Percentiles rank a stretch among this genome's conserved stretches.
phyloP scores from a whole-genome alignment of 2,113 vertebrate species.

The Thomomys bottae region DNA sequence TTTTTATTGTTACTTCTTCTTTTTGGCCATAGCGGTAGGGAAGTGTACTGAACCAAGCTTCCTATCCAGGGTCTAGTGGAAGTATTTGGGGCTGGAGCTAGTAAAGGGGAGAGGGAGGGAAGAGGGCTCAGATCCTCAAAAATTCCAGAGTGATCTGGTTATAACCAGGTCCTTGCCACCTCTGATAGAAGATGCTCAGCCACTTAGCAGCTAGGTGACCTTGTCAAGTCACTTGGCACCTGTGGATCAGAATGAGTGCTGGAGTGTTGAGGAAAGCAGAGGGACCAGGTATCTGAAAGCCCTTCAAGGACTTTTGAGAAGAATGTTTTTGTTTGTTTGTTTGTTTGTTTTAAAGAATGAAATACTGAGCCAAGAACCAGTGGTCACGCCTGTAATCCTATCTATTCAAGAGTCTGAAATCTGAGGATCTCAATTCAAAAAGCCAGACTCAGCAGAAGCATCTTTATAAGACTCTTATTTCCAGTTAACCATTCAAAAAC shows the following conservation, averaged over 20 bases:
- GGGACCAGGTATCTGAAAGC: not conserved
- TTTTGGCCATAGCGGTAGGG: slow-evolving; percentile 81
- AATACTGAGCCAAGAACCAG: not conserved
- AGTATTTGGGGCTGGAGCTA: not conserved
- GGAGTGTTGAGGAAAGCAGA: not conserved
- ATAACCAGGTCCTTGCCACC: not conserved
- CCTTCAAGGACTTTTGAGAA: not conserved
- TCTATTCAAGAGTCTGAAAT: no score
- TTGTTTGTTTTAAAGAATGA: slow-evolving; percentile 35
- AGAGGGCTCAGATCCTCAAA: not conserved
- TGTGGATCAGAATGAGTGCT: not conserved
- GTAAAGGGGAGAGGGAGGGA: not conserved
- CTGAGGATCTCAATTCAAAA: no score
- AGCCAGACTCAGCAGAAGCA: no score
- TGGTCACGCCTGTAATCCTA: no score
- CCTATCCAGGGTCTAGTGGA: slow-evolving; percentile 30
- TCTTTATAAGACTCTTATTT: no score
- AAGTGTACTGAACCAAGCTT: slow-evolving; percentile 36
- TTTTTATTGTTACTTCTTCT: slow-evolving; percentile 76
- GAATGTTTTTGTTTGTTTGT: no score
- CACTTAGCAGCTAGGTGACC: slow-evolving; percentile 18
- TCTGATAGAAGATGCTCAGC: not conserved
- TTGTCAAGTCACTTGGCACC: not conserved
- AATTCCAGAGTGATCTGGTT: not conserved
- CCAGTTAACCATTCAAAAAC: no score